phyloP scores from a whole-genome alignment of 2,797 vertebrate genomes.

The Eupleurogrammus muticus region DNA sequence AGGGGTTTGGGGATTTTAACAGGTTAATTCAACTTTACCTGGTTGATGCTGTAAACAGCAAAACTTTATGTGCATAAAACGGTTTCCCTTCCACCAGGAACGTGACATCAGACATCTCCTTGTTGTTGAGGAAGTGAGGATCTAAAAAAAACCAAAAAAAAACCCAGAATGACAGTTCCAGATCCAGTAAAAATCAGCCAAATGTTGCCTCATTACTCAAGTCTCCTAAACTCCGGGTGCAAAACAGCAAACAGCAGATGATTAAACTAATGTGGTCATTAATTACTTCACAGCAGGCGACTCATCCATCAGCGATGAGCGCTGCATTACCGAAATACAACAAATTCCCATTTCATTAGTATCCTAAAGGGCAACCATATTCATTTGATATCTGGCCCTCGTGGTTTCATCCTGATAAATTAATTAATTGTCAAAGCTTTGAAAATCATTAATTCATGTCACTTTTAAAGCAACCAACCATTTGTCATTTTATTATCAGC shows the following conservation, averaged over 20 bases:
- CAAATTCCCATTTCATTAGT: slow-evolving; percentile 12
- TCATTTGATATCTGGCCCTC: slow-evolving; percentile 11
- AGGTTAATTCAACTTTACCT: slow-evolving; percentile 65
- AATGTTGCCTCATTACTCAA: slow-evolving; percentile 11
- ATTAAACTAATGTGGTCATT: slow-evolving; percentile 33
- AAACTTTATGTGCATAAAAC: slow-evolving; percentile 87
- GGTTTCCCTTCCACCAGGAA: slow-evolving; percentile 89
- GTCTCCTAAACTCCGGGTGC: not conserved
- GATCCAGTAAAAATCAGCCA: slow-evolving; percentile 10
- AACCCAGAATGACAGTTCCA: not conserved
- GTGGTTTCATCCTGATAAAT: slow-evolving; percentile 14
- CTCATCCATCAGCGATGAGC: slow-evolving; percentile 33
- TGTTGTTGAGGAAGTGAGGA: slow-evolving; percentile 87
- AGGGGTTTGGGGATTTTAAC: too few relatives aligned
- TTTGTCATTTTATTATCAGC: not conserved
- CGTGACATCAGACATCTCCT: slow-evolving; percentile 88
- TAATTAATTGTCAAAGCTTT: not conserved
- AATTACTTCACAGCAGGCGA: not conserved
- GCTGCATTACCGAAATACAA: slow-evolving; percentile 19
- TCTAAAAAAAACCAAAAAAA: slow-evolving; percentile 63
- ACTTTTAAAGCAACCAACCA: not conserved
- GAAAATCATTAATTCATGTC: slow-evolving; percentile 2
- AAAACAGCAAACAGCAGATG: slow-evolving; percentile 23
- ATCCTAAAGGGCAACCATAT: not conserved
- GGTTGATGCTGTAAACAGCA: slow-evolving; percentile 85